Percentiles rank a stretch among this genome's conserved stretches.
Evolutionary conservation across 2,797 vertebrate genomes (phyloP).

Genomic region (Orientallactaga sibirica): DNA sequence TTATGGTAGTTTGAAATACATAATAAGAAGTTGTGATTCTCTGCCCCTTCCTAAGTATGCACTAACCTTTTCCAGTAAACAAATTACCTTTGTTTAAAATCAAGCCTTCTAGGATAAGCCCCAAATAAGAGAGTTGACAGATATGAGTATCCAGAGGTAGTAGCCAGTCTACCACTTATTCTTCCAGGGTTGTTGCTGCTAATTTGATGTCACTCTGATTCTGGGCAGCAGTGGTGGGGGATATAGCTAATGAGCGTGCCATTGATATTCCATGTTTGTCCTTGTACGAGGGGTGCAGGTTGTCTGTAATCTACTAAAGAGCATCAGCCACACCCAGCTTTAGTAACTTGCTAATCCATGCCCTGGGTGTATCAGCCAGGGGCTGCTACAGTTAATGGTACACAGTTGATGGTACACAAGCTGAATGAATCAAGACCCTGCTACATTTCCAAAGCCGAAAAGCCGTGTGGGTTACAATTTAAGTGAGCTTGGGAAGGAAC

Average conservation of each 20-base stretch:
- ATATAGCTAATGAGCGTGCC: slow-evolving; percentile 86
- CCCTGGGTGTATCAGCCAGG: slow-evolving; percentile 85
- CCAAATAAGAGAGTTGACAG: slow-evolving; percentile 68
- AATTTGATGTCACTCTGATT: slow-evolving; percentile 86
- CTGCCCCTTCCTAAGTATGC: slow-evolving; percentile 58
- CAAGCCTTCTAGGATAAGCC: slow-evolving; percentile 59
- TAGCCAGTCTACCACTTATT: slow-evolving; percentile 76
- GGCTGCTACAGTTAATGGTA: slow-evolving; percentile 87
- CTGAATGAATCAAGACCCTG: slow-evolving; percentile 87
- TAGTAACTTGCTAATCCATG: slow-evolving; percentile 89
- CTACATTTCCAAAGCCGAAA: slow-evolving; percentile 88
- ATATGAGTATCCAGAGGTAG: slow-evolving; percentile 67
- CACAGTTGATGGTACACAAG: slow-evolving; percentile 82
- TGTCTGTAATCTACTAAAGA: slow-evolving; percentile 90
- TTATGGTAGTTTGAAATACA: neutral
- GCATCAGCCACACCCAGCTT: slow-evolving; percentile 89
- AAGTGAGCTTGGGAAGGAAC: slow-evolving; percentile 90
- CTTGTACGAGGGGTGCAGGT: slow-evolving; percentile 86
- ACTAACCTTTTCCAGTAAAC: slow-evolving; percentile 57
- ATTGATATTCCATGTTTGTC: slow-evolving; percentile 88
- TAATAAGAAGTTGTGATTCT: slow-evolving; percentile 65
- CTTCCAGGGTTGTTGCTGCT: slow-evolving; percentile 81
- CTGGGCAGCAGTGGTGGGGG: slow-evolving; percentile 86
- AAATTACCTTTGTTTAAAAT: slow-evolving; percentile 77
- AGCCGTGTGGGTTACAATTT: slow-evolving; percentile 91